Evolutionary conservation across 2,797 vertebrate genomes (phyloP).

Genomic region (Coluber constrictor): DNA sequence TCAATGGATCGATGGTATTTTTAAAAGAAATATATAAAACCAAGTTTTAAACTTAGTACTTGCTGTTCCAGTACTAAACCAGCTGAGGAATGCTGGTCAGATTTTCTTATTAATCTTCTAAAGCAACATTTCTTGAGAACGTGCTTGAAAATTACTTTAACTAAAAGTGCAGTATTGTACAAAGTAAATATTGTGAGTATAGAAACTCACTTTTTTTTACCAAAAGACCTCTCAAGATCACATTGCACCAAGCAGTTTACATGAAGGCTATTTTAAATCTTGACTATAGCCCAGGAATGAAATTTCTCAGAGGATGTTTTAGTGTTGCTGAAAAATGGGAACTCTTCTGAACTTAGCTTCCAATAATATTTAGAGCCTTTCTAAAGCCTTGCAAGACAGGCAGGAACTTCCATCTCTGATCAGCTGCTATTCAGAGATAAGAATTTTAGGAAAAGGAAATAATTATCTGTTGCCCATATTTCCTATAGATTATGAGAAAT

Average conservation of each 20-base stretch:
- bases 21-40: not conserved
- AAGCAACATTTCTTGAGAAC: not conserved
- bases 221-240: not conserved
- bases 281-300: not conserved
- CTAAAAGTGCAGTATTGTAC: not conserved
- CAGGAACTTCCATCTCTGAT: not conserved
- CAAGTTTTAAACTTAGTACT: not conserved
- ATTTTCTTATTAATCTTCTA: not conserved
- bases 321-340: not conserved
- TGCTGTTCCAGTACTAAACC: not conserved
- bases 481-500: not conserved
- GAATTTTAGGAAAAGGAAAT: not conserved
- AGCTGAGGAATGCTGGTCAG: not conserved
- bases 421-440: not conserved
- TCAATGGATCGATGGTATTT: not conserved
- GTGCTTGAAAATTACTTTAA: not conserved
- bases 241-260: not conserved
- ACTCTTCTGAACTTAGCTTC: not conserved
- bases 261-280: not conserved
- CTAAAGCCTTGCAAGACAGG: not conserved
- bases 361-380: not conserved
- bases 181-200: not conserved
- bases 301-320: not conserved
- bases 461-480: not conserved
- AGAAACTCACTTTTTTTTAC: not conserved